Evolutionary conservation across 2,113 vertebrate genomes (phyloP).

Genomic region (Cynopterus brachyotis): DNA sequence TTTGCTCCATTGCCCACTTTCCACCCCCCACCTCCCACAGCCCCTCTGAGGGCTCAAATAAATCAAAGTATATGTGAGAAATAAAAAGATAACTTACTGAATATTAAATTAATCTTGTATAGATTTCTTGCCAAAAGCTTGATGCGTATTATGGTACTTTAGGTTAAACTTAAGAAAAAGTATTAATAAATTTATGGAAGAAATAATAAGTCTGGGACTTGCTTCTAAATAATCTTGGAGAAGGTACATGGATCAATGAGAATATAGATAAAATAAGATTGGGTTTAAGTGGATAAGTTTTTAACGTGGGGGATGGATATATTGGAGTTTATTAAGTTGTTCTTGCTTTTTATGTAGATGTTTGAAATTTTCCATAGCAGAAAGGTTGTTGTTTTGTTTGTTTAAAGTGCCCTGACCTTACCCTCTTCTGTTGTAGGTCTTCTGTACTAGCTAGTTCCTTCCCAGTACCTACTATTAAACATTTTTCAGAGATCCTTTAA

Average conservation of each 20-base stretch:
- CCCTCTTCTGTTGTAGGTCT: neutral
- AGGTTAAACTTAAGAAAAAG: neutral
- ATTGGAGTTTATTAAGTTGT: neutral
- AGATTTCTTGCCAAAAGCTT: slow-evolving; percentile 20
- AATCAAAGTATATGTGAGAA: neutral
- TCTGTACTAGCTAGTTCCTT: neutral
- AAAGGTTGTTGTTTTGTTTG: neutral
- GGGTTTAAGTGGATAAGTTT: neutral
- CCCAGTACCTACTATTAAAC: neutral
- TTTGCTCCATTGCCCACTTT: neutral
- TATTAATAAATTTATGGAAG: neutral
- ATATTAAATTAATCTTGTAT: slow-evolving; percentile 31
- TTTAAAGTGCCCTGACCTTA: neutral
- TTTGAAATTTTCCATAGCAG: neutral
- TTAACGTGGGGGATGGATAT: neutral
- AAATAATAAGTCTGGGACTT: neutral
- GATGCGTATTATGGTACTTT: neutral
- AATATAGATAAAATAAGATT: neutral
- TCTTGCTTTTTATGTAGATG: neutral
- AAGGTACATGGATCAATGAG: neutral
- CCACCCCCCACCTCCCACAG: no score
- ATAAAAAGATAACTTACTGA: neutral
- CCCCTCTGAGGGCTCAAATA: neutral
- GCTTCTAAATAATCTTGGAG: neutral
- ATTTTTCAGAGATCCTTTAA: neutral